Evolutionary conservation across 92 coral and sea anemone species (phyloP).

Genomic region (Plumapathes pennacea): DNA sequence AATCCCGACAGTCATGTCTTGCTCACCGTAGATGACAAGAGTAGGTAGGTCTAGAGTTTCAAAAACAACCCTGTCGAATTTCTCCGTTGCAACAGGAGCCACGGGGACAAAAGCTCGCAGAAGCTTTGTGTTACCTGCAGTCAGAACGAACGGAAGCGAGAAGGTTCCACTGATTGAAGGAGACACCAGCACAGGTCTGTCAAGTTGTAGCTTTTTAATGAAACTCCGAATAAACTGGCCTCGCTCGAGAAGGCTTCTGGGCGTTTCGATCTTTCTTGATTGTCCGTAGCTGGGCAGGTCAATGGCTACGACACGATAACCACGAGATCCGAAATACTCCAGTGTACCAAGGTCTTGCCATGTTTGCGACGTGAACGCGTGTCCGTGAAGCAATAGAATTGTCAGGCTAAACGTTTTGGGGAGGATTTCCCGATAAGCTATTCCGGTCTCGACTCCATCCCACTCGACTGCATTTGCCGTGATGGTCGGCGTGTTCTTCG

Average conservation of each 20-base stretch:
- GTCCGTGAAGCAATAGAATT: constrained; percentile 88
- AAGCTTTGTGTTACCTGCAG: constrained; percentile 30
- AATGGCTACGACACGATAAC: constrained; percentile 72
- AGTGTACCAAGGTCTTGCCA: constrained; percentile 80
- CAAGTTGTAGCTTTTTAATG: constrained; percentile 33
- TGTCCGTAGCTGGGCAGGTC: constrained; percentile 81
- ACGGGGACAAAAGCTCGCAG: constrained; percentile 77
- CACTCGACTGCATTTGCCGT: too few species aligned
- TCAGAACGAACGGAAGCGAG: constrained; percentile 68
- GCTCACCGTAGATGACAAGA: constrained; percentile 50
- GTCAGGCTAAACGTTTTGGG: too few species aligned
- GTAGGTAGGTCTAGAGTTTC: constrained; percentile 52
- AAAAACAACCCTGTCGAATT: constrained; percentile 38
- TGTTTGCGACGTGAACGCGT: constrained; percentile 71
- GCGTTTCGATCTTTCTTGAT: constrained; percentile 45
- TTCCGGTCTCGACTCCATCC: too few species aligned
- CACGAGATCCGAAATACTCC: constrained; percentile 53
- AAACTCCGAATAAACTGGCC: constrained; percentile 48
- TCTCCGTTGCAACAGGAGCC: constrained; percentile 76
- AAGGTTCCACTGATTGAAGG: constrained; percentile 89
- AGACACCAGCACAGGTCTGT: constrained; percentile 63
- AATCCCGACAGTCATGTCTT: constrained; percentile 51
- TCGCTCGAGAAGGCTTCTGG: constrained; percentile 45
- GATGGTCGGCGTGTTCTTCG: too few species aligned
- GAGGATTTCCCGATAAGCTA: too few species aligned